Conservation (phyloP, 2,113 vertebrate species). For the Larimichthys crocea region DNA sequence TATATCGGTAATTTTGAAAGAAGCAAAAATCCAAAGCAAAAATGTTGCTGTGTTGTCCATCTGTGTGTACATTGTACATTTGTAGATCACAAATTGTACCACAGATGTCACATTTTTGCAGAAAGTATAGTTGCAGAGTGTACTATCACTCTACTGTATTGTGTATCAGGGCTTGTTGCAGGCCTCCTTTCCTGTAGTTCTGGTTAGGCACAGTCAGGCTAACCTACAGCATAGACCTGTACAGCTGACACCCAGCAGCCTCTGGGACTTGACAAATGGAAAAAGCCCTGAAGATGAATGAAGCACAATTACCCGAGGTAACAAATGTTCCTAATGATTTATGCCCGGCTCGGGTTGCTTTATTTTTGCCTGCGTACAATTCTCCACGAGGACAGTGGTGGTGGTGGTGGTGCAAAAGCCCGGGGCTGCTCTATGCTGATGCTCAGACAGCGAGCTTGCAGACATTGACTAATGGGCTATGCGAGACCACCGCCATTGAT, state of each 20-base stretch:
- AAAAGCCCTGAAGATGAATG: slow-evolving; percentile 82
- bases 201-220: slow-evolving; percentile 26
- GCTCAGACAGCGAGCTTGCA: slow-evolving; percentile 63
- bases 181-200: slow-evolving; percentile 31
- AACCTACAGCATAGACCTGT: slow-evolving; percentile 45
- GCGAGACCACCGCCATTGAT: slow-evolving; percentile 82
- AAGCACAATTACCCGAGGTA: slow-evolving; percentile 81
- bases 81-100: background rate
- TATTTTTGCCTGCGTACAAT: slow-evolving; percentile 77
- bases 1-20: background rate
- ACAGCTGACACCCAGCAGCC: slow-evolving; percentile 67
- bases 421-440: slow-evolving; percentile 68
- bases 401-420: slow-evolving; percentile 45
- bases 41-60: no score
- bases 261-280: slow-evolving; percentile 80
- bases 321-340: slow-evolving; percentile 86
- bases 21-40: no score
- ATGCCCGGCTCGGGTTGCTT: slow-evolving; percentile 84
- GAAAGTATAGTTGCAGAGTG: background rate
- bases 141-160: background rate
- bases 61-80: background rate
- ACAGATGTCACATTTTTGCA: background rate
- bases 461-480: slow-evolving; percentile 80
- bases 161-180: slow-evolving; percentile 32
- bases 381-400: slow-evolving; percentile 79